These are phyloP conservation scores for Daubentonia madagascariensis DNA, from an alignment of 2,113 vertebrate species.

Conservation along the genomic window DNA sequence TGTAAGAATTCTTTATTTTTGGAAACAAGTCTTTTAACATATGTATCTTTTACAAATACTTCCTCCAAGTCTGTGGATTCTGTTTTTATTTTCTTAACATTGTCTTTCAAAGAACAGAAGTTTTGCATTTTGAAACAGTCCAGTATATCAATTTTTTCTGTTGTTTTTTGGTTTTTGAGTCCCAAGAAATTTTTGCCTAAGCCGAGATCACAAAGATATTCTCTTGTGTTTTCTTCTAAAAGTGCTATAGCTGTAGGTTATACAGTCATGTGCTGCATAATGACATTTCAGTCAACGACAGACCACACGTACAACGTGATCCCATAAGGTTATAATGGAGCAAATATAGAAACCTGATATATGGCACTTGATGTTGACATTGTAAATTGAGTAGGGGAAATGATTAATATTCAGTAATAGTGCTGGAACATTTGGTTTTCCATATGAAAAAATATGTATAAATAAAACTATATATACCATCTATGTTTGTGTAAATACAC, in stretches of 20 bases:
- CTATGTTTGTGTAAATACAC: not conserved
- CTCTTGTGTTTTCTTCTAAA: not conserved
- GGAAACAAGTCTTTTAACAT: not conserved
- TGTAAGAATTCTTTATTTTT: conserved; percentile 10
- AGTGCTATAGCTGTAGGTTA: not conserved
- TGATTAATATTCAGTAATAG: not conserved
- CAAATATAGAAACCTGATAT: not conserved
- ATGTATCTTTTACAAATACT: not conserved
- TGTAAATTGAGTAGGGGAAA: not conserved
- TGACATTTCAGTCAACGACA: not conserved
- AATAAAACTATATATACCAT: not conserved
- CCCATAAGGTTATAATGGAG: not conserved
- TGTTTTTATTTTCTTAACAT: not conserved
- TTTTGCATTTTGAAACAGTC: not conserved
- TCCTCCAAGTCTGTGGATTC: not conserved
- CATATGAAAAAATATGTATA: not conserved
- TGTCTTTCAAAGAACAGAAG: not conserved
- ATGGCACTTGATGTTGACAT: not conserved
- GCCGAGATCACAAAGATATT: not conserved
- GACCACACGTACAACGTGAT: not conserved
- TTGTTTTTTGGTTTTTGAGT: not conserved
- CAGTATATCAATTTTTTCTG: not conserved
- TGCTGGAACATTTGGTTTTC: not conserved
- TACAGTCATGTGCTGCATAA: not conserved
- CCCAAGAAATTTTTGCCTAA: not conserved